Evolutionary conservation across 2,797 vertebrate species (phyloP).

Genomic region (Pogonophryne albipinna): DNA sequence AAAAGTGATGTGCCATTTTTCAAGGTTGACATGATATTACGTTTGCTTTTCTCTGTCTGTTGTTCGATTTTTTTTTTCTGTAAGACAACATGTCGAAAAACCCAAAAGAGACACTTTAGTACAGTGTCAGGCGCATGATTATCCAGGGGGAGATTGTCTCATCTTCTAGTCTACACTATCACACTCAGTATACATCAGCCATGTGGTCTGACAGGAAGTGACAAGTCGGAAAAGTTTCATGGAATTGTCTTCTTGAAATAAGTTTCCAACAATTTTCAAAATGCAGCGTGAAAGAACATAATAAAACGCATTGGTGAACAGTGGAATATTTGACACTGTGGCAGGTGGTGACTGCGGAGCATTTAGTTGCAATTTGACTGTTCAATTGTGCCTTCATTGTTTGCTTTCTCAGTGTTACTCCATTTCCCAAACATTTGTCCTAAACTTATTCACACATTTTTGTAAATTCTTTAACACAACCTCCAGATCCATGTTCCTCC

Average conservation of each 20-base stretch:
- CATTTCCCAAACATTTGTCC: slow-evolving; percentile 4
- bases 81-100: not conserved
- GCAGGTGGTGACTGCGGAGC: slow-evolving; percentile 9
- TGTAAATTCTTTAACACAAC: not conserved
- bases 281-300: slow-evolving; percentile 11
- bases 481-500: not conserved
- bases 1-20: slow-evolving; percentile 28
- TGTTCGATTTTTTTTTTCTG: slow-evolving; percentile 7
- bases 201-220: slow-evolving; percentile 2
- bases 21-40: slow-evolving; percentile 7
- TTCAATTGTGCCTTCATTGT: slow-evolving; percentile 10
- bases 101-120: slow-evolving; percentile 2
- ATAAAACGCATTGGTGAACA: slow-evolving; percentile 9
- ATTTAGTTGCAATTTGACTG: slow-evolving; percentile 11
- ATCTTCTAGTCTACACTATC: not conserved
- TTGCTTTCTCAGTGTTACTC: not conserved
- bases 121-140: slow-evolving; percentile 7
- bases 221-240: slow-evolving; percentile 6
- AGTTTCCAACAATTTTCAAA: slow-evolving; percentile 25
- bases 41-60: not conserved
- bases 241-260: slow-evolving; percentile 19
- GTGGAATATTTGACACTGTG: slow-evolving; percentile 16
- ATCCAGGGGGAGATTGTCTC: slow-evolving; percentile 7
- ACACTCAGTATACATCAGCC: not conserved
- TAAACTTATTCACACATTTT: slow-evolving; percentile 3